Evolutionary conservation across 2,113 vertebrate species (phyloP), one percentile per base, ranked within the genome.

Genomic region (Podarcis raffonei): DNA sequence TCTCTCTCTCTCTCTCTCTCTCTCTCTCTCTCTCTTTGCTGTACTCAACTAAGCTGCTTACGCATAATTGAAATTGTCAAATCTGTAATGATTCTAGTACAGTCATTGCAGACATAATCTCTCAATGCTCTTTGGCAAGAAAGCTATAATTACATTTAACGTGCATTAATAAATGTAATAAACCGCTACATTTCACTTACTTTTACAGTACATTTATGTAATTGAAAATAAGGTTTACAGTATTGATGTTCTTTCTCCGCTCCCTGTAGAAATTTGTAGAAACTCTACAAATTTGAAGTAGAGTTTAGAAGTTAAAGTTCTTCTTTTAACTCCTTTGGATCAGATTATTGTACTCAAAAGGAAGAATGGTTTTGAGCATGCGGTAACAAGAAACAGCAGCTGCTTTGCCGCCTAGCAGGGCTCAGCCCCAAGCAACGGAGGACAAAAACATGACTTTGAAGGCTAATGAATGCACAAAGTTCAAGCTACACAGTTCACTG

Each of bases 71-170:
- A 57, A 89, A 8, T 84, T 88, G 89, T 93, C 90, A 92, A 91
- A 90, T 93, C 90, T 90, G 87, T 87, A 89, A 90, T 90, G 88
- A 88, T 92, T 93, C 59, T 62, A 35, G 82, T 23, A 85, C 42
- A 91, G 87, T 59, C 27, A 85, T 92, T 71, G 22, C 75, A 91
- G 76, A 89, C 22, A 87, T 68, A 65, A 71, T 62, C 13, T 89
- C 12, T 84, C 4, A 6, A 7, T 16, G 15, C 88, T 22, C 91
- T 90, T 92, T 92, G 62, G 22, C 59, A 89, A 85, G 87, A n/a
- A 48, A 87, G 88, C 85, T 62, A 0, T 1, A 59, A 4, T 77
- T 91, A 59, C 74, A 23, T 79, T 88, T 85, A 80, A 59, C 53
- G 6, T 88, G 48, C n/a, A 48, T 39, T 76, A 75, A 82, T 48